Percentiles rank a stretch among this genome's conserved stretches.
phyloP scores from a whole-genome alignment of 2,888 invertebrate species.

The Thera britannica region DNA sequence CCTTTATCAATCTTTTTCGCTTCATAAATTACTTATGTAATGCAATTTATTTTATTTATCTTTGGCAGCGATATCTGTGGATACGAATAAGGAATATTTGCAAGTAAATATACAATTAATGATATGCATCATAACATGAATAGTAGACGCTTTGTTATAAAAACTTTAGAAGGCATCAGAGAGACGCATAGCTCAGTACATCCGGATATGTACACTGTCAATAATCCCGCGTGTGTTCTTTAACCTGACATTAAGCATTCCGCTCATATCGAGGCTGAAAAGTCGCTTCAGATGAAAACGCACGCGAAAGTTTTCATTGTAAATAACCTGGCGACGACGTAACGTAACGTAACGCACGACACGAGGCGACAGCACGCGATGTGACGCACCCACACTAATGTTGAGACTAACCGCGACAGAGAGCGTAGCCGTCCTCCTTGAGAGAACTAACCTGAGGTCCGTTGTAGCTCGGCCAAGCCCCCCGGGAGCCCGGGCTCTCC shows the following conservation, averaged over 20 bases:
- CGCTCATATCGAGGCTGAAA: conserved; percentile 36
- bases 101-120: conserved; percentile 72
- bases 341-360: conserved; percentile 29
- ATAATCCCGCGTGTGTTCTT: conserved; percentile 42
- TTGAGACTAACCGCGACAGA: conserved; percentile 43
- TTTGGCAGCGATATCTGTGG: conserved; percentile 75
- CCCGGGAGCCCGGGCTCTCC: conserved; percentile 86
- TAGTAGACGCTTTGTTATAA: conserved; percentile 66
- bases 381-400: conserved; percentile 57
- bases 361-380: conserved; percentile 52
- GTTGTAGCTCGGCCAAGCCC: conserved; percentile 90
- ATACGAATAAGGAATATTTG: conserved; percentile 72
- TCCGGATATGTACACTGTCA: conserved; percentile 41
- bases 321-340: conserved; percentile 59
- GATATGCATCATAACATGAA: conserved; percentile 65
- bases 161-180: conserved; percentile 36
- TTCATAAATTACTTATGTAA: conserved; percentile 58
- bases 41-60: conserved; percentile 72
- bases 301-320: conserved; percentile 51
- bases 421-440: conserved; percentile 33
- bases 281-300: conserved; percentile 46
- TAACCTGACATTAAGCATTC: conserved; percentile 38
- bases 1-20: conserved; percentile 52
- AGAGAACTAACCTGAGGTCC: conserved; percentile 75
- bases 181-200: conserved; percentile 40